Base-by-base conservation (phyloP, 2,888 invertebrate species). In the Netelia virgata region DNA sequence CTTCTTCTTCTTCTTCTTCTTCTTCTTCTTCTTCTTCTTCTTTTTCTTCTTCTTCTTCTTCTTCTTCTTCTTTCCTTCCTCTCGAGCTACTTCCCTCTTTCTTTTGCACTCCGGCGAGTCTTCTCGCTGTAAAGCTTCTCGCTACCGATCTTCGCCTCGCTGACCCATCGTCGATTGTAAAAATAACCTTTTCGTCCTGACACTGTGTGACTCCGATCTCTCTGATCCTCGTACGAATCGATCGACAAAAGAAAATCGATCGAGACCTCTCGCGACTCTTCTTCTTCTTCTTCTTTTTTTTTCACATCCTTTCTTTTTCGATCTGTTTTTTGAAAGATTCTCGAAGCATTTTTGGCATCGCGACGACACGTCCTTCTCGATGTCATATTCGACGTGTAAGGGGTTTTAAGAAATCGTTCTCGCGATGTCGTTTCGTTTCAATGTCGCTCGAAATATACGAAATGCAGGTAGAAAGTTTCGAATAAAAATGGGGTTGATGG, bases 181-280 rank as follows among this genome's bases (percentile, higher is more conserved):
- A 63, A 73, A 43, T 36, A 64, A 43, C 28, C 76, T 66, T 63
- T 16, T 75, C 55, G 36, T 53, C 55, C 23, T 11, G 16, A 36
- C 36, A 1, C 61, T 20, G 8, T 43, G 18, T 36, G 6, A 36
- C 36, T 36, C 36, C 36, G 8, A 6, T 5, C 36, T 36, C 36
- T n/a, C 53, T 50, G 59, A 69, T 61, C 69, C 80, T 57, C 16
- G 14, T 47, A 72, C 36, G 59, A 76, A 80, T 55, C 72, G 64
- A 84, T 81, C 55, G 68, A 77, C 76, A 77, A 68, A 68, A 69
- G 63, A 68, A 81, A 68, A 84, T 81, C 81, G 76, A 77, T 64
- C 73, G 8, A 50, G 23, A n/a, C 68, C 68, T 73, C 43, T 14
- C 16, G n/a, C 16, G 11, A n/a, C 28, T 73, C 20, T 59, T 20